A percentile compares a stretch with the other conserved stretches of the same genome.
Conservation (phyloP, 2,797 vertebrate species). For the Monodelphis domestica region DNA sequence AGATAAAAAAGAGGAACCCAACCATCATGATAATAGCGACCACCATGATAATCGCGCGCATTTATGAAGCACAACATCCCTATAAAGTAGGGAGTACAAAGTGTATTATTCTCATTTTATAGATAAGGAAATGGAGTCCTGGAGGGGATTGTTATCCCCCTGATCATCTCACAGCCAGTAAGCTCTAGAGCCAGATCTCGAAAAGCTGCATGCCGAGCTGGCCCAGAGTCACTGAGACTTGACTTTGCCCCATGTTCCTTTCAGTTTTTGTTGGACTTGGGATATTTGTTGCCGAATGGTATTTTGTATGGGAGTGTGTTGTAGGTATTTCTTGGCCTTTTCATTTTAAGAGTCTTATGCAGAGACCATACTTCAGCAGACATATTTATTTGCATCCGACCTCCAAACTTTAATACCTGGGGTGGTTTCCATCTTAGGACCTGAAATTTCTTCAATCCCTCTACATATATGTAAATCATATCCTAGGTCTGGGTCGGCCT, state of each 20-base stretch:
- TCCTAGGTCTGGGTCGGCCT: not conserved
- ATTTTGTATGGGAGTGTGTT: not conserved
- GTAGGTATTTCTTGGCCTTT: not conserved
- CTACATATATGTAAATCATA: not conserved
- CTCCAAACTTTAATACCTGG: not conserved
- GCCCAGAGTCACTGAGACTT: not conserved
- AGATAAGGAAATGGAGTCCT: not conserved
- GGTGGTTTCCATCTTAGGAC: conserved; percentile 5
- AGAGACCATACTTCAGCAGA: not conserved
- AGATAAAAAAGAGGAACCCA: not conserved
- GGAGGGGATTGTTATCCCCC: not conserved
- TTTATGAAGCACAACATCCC: not conserved
- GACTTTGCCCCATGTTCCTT: not conserved
- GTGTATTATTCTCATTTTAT: not conserved
- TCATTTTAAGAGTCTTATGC: not conserved
- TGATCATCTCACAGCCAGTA: not conserved
- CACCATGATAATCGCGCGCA: not conserved
- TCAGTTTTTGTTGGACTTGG: not conserved
- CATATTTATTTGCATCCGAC: not conserved
- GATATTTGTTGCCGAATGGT: not conserved
- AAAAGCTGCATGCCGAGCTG: too few species aligned
- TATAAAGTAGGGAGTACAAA: not conserved
- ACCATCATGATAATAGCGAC: not conserved
- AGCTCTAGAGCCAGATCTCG: not conserved
- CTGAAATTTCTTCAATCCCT: not conserved